phyloP scores from a whole-genome alignment of 2,888 invertebrate genomes.

The Eurois occulta region DNA sequence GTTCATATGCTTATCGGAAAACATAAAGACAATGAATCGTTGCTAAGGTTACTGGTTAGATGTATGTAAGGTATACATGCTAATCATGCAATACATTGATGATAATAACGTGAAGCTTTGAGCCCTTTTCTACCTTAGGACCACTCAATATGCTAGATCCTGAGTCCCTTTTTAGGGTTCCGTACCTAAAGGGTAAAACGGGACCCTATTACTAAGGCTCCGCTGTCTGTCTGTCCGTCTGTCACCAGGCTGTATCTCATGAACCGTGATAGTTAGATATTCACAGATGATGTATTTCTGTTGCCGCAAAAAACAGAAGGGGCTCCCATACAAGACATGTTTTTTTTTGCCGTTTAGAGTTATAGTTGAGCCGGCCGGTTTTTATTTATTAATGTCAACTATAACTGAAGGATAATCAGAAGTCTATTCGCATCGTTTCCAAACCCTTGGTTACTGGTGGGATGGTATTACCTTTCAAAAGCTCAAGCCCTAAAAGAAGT shows the following conservation, averaged over 20 bases:
- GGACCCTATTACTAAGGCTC: no score
- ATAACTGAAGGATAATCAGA: neutral
- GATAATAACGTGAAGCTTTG: neutral
- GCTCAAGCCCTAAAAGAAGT: neutral
- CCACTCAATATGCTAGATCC: neutral
- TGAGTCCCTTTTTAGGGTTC: neutral
- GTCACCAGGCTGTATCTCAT: no score
- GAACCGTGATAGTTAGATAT: no score
- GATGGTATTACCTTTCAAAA: neutral
- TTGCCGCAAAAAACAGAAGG: no score
- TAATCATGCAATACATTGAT: neutral
- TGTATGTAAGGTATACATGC: neutral
- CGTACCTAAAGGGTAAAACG: no score
- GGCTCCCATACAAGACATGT: no score
- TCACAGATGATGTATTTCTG: no score
- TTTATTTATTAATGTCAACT: neutral
- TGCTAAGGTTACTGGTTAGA: neutral
- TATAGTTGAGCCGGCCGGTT: no score
- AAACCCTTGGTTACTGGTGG: neutral
- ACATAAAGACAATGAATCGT: constrained; percentile 28
- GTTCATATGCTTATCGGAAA: constrained; percentile 19
- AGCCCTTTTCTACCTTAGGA: neutral
- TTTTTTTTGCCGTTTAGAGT: no score
- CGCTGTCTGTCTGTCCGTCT: no score
- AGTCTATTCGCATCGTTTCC: neutral